Evolutionary conservation across 2,113 vertebrate species (phyloP), one percentile per base, ranked within the genome.

Genomic region (Hoplias malabaricus): DNA sequence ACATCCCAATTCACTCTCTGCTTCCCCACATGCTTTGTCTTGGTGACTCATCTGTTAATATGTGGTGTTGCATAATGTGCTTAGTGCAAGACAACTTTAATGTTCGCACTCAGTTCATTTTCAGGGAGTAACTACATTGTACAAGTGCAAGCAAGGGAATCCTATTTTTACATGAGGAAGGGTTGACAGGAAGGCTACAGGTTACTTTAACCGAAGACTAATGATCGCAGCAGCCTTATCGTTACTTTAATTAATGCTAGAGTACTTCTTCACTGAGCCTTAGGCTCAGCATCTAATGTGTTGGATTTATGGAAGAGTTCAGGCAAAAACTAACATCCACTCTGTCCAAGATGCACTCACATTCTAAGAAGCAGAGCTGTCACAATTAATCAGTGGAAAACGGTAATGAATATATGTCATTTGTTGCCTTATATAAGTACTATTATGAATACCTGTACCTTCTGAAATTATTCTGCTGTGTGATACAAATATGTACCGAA

Each of bases 31-130:
- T 75, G 75, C 80, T 27, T 81, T 78, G 83, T 75, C 43, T 86
- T 83, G 88, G 87, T 90, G 88, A 92, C 84, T 91, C 84, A 88
- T 82, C 78, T 70, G 7, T 85, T 85, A 88, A 89, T 88, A 86
- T 86, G 82, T 71, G 59, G 74, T 36, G 76, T 87, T 91, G 83
- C 87, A 74, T 90, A 90, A 90, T 83, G 82, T 84, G 84, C 88
- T 88, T 85, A 87, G 59, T 57, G 67, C 82, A 77, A 79, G 78
- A 82, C 14, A 25, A 27, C 48, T n/a, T 53, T 53, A 36, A 46
- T 27, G 33, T 31, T 21, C 11, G 59, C 19, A 23, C 36, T 42
- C 23, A 62, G 65, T 78, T 70, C 43, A 16, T 43, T 69, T 53
- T 31, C 34, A 21, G 48, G 27, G 14, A 42, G 74, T 34, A 62